phyloP scores from a whole-genome alignment of 2,797 vertebrate genomes.

The Loriculus beryllinus region DNA sequence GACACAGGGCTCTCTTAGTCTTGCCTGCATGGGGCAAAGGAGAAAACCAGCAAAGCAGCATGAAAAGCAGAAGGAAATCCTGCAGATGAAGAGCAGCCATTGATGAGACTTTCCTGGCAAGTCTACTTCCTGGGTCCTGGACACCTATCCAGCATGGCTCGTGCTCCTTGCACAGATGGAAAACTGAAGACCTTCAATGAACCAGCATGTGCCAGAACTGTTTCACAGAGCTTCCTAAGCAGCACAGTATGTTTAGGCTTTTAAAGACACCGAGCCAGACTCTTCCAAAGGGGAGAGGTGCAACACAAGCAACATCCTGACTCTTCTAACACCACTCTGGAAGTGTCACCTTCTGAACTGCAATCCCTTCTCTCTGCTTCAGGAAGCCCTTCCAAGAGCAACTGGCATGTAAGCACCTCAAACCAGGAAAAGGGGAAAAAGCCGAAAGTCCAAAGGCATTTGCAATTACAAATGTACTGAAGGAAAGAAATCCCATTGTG shows the following conservation, averaged over 20 bases:
- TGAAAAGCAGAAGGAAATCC: background rate
- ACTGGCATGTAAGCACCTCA: background rate
- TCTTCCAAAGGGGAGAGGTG: background rate
- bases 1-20: background rate
- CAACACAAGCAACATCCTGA: background rate
- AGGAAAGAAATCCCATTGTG: background rate
- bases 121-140: accelerated
- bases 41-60: background rate
- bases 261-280: background rate
- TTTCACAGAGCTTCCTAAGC: background rate
- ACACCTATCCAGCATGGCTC: background rate
- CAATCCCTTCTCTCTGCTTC: background rate
- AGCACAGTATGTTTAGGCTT: background rate
- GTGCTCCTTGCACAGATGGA: background rate
- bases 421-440: background rate
- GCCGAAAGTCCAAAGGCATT: background rate
- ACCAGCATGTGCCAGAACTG: background rate
- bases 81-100: background rate
- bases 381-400: background rate
- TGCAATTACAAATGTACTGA: background rate
- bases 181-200: background rate
- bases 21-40: background rate
- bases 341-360: background rate
- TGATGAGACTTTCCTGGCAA: background rate
- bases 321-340: background rate